phyloP scores from a whole-genome alignment of 2,797 vertebrate genomes.

The Rhinogobio ventralis region DNA sequence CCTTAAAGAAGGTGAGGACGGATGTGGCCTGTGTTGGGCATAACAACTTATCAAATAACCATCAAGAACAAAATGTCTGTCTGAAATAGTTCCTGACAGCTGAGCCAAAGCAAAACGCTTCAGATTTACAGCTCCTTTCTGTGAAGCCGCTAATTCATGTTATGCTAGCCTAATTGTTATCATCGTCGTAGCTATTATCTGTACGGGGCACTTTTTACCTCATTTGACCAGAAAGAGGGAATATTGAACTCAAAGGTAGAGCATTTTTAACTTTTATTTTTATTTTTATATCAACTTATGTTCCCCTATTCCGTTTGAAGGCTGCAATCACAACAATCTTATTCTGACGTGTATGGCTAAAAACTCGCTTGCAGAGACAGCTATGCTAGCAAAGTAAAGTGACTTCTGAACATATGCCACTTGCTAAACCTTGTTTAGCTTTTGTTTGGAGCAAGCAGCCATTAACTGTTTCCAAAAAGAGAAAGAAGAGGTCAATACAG shows the following conservation, averaged over 20 bases:
- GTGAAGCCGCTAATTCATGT: background rate
- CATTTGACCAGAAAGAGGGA: background rate
- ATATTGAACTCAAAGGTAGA: background rate
- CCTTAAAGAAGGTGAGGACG: background rate
- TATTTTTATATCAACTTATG: background rate
- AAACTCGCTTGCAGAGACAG: background rate
- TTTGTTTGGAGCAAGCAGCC: background rate
- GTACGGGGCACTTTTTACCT: background rate
- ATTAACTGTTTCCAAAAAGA: background rate
- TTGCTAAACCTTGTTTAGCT: background rate
- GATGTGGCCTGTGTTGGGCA: background rate
- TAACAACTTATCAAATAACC: background rate
- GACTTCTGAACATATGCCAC: background rate
- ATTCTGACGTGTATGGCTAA: background rate
- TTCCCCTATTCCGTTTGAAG: constrained; percentile 4
- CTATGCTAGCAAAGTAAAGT: background rate
- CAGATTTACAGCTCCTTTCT: background rate
- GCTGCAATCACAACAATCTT: background rate
- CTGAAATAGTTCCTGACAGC: background rate
- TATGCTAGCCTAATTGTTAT: background rate
- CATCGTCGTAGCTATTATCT: background rate
- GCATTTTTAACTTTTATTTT: background rate
- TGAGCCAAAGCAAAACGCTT: background rate
- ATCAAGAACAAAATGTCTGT: background rate
- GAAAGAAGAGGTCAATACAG: background rate